Base-by-base conservation (phyloP, 2,888 invertebrate genomes). In the Lasius fuliginosus region DNA sequence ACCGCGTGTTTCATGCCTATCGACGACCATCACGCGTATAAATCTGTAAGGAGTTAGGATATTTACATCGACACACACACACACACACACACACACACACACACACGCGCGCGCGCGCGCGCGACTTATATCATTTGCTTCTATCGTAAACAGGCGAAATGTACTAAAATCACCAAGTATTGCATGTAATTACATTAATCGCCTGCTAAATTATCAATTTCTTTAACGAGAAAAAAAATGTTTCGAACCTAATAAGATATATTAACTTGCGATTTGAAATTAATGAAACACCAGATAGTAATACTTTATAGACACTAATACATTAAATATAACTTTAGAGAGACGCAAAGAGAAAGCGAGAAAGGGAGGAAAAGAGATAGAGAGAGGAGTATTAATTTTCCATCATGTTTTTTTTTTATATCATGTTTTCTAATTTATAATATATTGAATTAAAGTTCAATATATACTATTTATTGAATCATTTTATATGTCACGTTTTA, bases 1-100 rank as follows among this genome's bases (percentile, higher is more conserved):
- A 91, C 90, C 82, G 89, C 87, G 62, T 88, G 90, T 89, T 90
- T 91, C 89, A 89, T 91, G 88, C 87, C 85, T 84, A 89, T 88
- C 89, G 90, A 91, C 89, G 87, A 90, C 82, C 83, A 53, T 81
- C 81, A 74, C 81, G 84, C 82, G 82, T 86, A 53, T 53, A 86
- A 88, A 85, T 77, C 86, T 71, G 56, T 68, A 79, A 79, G 84
- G 49, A 27, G 46, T 27, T 64, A 33, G 40, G 82, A 87, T 85
- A 86, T 85, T 87, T 87, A 87, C 81, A 81, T 81, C 68, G 40
- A 27, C 56, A 76, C 46, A 27, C 56, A 83, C 53, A 58, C 23
- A 23, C 23, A 23, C 23, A 23, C 23, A 23, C 23, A 23, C 23
- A 23, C 23, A 23, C 23, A 23, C 0, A 23, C 23, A 23, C 23